Conservation (phyloP, 2,113 vertebrate genomes). For the Corythoichthys intestinalis region DNA sequence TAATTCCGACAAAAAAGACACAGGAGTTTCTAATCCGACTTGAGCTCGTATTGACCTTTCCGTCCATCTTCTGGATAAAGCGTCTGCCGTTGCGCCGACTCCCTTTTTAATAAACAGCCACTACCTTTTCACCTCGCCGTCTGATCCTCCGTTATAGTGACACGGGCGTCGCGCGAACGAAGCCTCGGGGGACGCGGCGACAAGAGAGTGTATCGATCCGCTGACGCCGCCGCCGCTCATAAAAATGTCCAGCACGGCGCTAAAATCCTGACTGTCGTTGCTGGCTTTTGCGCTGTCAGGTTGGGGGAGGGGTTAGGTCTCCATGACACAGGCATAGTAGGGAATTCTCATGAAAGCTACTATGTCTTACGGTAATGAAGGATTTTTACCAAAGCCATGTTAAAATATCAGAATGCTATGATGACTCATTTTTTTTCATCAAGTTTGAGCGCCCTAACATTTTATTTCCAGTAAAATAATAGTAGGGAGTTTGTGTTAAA, state of each 20-base stretch:
- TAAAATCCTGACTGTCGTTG: neutral
- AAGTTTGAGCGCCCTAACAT: too few species aligned
- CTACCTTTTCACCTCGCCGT: constrained; percentile 64
- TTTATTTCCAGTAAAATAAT: too few species aligned
- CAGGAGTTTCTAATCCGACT: constrained; percentile 8
- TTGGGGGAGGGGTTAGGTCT: too few species aligned
- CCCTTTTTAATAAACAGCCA: constrained; percentile 61
- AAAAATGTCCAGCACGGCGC: neutral
- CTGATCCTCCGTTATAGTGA: constrained; percentile 64
- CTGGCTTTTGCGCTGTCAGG: neutral
- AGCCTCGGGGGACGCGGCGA: constrained; percentile 61
- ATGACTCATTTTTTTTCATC: too few species aligned
- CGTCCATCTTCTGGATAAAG: constrained; percentile 14
- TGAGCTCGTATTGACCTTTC: constrained; percentile 50
- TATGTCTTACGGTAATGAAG: too few species aligned
- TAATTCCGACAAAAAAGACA: neutral
- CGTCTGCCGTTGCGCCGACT: constrained; percentile 8
- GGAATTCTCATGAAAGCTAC: too few species aligned
- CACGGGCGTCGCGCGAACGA: constrained; percentile 55
- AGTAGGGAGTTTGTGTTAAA: too few species aligned
- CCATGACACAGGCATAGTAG: too few species aligned
- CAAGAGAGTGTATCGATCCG: constrained; percentile 57
- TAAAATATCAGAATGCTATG: too few species aligned
- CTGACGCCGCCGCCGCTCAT: constrained; percentile 24
- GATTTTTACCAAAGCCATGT: too few species aligned